Conservation (phyloP, 2,888 invertebrate species). For the Panzeria rudis region DNA sequence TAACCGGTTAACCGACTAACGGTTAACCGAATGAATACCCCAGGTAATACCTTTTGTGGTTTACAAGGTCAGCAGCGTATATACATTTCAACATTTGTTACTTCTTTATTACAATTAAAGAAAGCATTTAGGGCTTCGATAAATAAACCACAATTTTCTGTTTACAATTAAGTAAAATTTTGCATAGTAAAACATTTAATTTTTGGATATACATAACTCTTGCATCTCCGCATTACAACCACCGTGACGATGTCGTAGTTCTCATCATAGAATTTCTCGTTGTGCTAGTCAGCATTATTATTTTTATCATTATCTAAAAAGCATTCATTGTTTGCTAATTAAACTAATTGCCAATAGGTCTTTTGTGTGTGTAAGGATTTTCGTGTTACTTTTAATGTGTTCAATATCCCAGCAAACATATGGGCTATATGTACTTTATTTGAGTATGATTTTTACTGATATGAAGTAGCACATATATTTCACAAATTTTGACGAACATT, state of each 20-base stretch:
- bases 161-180: not conserved
- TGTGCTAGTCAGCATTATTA: slow-evolving; percentile 44
- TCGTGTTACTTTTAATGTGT: slow-evolving; percentile 26
- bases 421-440: not conserved
- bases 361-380: slow-evolving; percentile 22
- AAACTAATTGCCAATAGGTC: slow-evolving; percentile 72
- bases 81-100: too few relatives aligned
- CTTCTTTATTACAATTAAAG: too few relatives aligned
- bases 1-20: too few relatives aligned
- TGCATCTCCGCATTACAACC: not conserved
- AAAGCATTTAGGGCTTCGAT: not conserved
- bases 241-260: not conserved
- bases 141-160: not conserved
- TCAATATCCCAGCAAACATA: slow-evolving; percentile 24
- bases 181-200: not conserved
- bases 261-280: slow-evolving; percentile 12
- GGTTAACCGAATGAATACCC: too few relatives aligned
- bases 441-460: too few relatives aligned
- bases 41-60: too few relatives aligned
- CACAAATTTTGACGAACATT: not conserved
- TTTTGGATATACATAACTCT: not conserved
- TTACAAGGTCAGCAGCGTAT: too few relatives aligned
- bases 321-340: slow-evolving; percentile 73
- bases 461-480: not conserved
- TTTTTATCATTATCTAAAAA: slow-evolving; percentile 61